phyloP scores from a whole-genome alignment of 2,888 invertebrate species.

The Cephus sareptanus region DNA sequence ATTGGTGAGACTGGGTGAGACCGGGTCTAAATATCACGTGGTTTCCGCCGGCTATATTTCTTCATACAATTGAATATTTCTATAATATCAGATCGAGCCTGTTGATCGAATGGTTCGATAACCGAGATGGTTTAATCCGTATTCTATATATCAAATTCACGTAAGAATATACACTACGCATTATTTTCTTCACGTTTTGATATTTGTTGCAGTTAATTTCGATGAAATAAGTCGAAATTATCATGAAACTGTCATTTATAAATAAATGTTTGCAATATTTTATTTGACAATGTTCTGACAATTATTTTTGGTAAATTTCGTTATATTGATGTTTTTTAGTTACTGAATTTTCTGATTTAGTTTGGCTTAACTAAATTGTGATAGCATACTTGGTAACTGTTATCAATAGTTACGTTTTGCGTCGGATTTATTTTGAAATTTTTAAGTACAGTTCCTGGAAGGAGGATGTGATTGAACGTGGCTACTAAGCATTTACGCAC shows the following conservation, averaged over 20 bases:
- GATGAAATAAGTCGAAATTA: neutral
- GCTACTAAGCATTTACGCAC: neutral
- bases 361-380: neutral
- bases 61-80: neutral
- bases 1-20: too few relatives aligned
- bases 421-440: neutral
- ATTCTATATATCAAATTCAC: neutral
- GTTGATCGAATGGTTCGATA: neutral
- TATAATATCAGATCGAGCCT: neutral
- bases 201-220: neutral
- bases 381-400: neutral
- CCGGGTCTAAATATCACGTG: neutral
- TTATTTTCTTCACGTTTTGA: neutral
- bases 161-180: neutral
- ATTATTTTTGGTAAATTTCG: neutral
- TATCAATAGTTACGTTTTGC: neutral
- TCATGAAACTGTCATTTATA: neutral
- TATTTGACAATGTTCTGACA: neutral
- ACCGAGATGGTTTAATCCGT: neutral
- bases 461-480: neutral
- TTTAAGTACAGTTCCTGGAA: neutral
- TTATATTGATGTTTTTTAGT: neutral
- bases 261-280: neutral
- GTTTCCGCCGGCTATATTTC: neutral
- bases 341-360: neutral